Base-by-base conservation (phyloP, 1,140 invertebrate genomes). In the Semibalanus balanoides region DNA sequence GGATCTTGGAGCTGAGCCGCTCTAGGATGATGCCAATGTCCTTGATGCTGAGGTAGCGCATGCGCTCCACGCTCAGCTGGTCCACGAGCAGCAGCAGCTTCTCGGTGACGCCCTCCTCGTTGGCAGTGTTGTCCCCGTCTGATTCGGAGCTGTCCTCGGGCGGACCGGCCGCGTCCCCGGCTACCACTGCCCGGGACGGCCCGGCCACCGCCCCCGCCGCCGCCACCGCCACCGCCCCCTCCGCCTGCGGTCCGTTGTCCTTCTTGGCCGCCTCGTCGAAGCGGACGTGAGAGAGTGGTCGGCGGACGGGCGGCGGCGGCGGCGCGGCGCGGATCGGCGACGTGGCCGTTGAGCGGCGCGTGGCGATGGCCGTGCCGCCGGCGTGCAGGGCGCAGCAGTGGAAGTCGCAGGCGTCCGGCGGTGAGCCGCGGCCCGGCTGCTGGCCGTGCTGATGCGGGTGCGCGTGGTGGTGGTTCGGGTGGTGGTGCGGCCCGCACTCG, bases 21-120 rank as follows among this genome's bases (percentile, higher is more conserved):
- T 97, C 94, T 77, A 97, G 86, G 80, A 96, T 96, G 82, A 96
- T 93, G 75, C 94, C 94, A 84, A 97, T 96, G 84, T 96, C 94
- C 84, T 96, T 95, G 84, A 96, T 94, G 81, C 91, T 93, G 73
- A 96, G 87, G 81, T 95, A 93, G 74, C 91, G 88, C 78, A 79
- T 80, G 84, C 94, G 93, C 81, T 96, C 93, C 79, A 94, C 90
- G 80, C 92, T 93, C 43, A 95, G 87, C 84, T 96, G 93, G 85
- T 96, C 94, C 82, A 95, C 94, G 77, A 96, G 88, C 81, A 96
- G 86, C 79, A 96, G 88, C 86, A 96, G 95, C 84, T 95, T 95
- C 82, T 95, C 93, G 75, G 92, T 92, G 75, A 92, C 94, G 79
- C 91, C 88, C 75, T 95, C 93, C 83, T 95, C 93, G 83, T 94